A percentile compares a stretch with the other conserved stretches of the same genome.
Evolutionary conservation across 2,113 vertebrate genomes (phyloP).

Genomic region (Smithornis capensis): DNA sequence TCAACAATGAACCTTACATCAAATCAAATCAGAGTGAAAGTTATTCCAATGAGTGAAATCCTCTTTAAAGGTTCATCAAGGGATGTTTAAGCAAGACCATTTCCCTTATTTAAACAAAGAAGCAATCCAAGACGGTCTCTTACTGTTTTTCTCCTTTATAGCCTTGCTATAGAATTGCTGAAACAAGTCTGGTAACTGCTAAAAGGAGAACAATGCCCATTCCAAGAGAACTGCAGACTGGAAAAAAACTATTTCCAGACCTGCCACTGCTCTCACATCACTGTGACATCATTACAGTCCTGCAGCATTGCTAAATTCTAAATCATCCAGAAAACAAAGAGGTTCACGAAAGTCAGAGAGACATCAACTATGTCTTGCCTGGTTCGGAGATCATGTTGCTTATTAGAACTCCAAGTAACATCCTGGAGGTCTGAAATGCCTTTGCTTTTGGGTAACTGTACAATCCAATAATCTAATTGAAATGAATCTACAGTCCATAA

Average conservation of each 20-base stretch:
- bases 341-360: neutral
- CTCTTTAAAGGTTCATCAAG: neutral
- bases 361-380: neutral
- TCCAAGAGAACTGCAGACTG: neutral
- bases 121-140: neutral
- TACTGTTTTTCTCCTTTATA: neutral
- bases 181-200: neutral
- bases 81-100: neutral
- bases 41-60: neutral
- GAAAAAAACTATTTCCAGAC: neutral
- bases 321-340: neutral
- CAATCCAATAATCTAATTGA: conserved; percentile 17
- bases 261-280: neutral
- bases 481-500: conserved; percentile 32
- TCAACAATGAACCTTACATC: neutral
- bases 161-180: neutral
- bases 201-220: neutral
- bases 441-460: neutral
- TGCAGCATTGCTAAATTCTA: neutral
- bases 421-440: neutral
- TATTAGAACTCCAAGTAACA: neutral
- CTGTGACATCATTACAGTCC: neutral
- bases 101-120: neutral
- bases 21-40: neutral
- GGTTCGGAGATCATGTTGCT: neutral